Evolutionary conservation across 2,113 vertebrate genomes (phyloP), one percentile per base, ranked within the genome.

Genomic region (Anarrhichthys ocellatus): DNA sequence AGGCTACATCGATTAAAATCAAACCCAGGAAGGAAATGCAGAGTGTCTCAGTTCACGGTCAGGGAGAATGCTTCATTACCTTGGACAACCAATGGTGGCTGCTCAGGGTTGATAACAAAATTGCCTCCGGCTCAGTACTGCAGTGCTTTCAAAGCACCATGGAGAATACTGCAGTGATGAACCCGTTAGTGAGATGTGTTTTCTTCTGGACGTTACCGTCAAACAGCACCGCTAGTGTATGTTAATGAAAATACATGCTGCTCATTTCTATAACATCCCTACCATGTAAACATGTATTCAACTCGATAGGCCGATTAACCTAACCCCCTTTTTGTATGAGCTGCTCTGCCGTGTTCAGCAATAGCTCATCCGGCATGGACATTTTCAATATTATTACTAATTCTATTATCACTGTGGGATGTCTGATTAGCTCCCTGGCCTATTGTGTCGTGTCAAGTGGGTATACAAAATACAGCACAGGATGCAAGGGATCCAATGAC

Each of bases 321-420:
- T 24, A 82, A 59, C 17, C 29, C 29, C 0, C 4, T 75, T 42
- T 76, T 58, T 59, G 13, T 64, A 46, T 64, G 44, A 81, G 79
- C 67, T 59, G 71, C 80, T 84, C 52, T 73, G 24, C 40, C 1
- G 9, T 68, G 34, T 67, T 80, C 80, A 10, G 65, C 71, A 68
- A 70, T 76, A 80, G 59, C 75, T 68, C 74, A 76, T 63, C 54
- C 59, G 73, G 69, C 71, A 2, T 65, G 71, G 72, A 87, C 58
- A 73, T 78, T 79, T 80, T 84, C 71, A 84, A 85, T 76, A 73
- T 76, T 86, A 80, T 79, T 58, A 44, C 50, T 83, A 86, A 92
- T 93, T 86, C 75, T 67, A 71, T 89, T 88, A 89, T 85, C 66
- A 20, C 87, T 66, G 81, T 40, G 27, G 87, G 82, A 80, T 68